Base-by-base conservation (phyloP, 1,140 invertebrate genomes). In the Halictus rubicundus region DNA sequence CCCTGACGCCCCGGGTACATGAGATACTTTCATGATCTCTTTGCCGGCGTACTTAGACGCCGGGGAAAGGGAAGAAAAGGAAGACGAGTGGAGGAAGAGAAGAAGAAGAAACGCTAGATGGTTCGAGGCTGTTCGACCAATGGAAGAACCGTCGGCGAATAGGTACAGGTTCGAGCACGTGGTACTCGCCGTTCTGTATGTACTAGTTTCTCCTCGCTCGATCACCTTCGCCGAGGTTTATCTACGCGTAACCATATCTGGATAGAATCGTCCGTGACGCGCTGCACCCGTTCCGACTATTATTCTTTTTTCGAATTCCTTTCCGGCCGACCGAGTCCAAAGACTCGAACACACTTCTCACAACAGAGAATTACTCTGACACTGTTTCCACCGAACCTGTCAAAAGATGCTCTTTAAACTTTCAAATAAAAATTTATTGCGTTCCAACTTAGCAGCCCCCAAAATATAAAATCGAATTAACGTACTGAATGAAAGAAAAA, bases 211-310 rank as follows among this genome's bases (percentile, higher is more conserved):
- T 23, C 49, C 32, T 8, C 46, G 78, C 76, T 65, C 65, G 78
- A 84, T 79, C 68, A 69, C 82, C 72, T 81, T 86, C 84, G 49
- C 57, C 71, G 57, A 23, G 32, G 61, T 68, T 76, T 74, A 52
- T 59, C 72, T 76, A 68, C 57, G 54, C 61, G 16, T n/a, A 19
- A 42, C 25, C 49, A 60, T 63, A 84, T 52, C 14, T 21, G 37
- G 71, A 16, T 49, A 66, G 59, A 70, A 71, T 42, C 19, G 54
- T 27, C 23, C 2, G 72, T 23, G 21, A 5, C 4, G 42, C 46
- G 12, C 6, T 6, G 12, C 46, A 54, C 1, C 49, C 23, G 23
- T 0, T 5, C 3, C 32, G 5, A 5, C 19, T 9, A 12, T 76
- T 39, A 25, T 63, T 63, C 49, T 39, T 52, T 61, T 63, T 61